Evolutionary conservation across 1,140 invertebrate species (phyloP), one percentile per base, ranked within the genome.

Genomic region (Bombus superbus): DNA sequence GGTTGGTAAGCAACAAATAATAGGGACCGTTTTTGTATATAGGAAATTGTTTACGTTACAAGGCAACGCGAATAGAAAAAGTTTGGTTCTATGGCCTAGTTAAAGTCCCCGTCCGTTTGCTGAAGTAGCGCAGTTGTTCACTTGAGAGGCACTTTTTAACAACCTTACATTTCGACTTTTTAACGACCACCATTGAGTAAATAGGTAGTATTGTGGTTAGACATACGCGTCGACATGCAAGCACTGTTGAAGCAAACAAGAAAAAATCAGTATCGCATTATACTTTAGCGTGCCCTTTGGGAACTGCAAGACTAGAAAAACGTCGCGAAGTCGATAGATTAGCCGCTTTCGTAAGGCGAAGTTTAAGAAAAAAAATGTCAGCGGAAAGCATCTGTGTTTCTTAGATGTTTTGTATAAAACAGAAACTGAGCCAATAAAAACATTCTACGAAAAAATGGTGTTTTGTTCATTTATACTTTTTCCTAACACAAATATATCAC

Each of bases 331-430:
- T 86, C 86, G 81, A 91, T 92, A 90, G 88, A 87, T 90, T 92
- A 92, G 88, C 75, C 83, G 91, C 91, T 91, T 91, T 88, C 87
- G 87, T 91, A 86, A 87, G 81, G 84, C 83, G 68, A 90, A 80
- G 83, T 90, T 87, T 80, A 83, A 53, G 47, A 69, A 79, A 88
- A 77, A 81, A 86, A 82, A 75, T 90, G 84, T 88, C 86, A 86
- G 90, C 87, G 86, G 85, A 75, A 82, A 88, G 87, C 86, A 89
- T 92, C 88, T 92, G 87, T 91, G 91, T 91, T 92, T 92, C 88
- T 92, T 91, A 93, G 91, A 92, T 91, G 90, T 92, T 92, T 93
- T 93, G 90, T 93, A 92, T 93, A 92, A 92, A 92, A 93, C 79
- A 88, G 66, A 79, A 92, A 90, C 80, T 89, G 87, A 89, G 90